Conservation (phyloP, 2,888 invertebrate genomes). For the Troglohyphantes excavatus region DNA sequence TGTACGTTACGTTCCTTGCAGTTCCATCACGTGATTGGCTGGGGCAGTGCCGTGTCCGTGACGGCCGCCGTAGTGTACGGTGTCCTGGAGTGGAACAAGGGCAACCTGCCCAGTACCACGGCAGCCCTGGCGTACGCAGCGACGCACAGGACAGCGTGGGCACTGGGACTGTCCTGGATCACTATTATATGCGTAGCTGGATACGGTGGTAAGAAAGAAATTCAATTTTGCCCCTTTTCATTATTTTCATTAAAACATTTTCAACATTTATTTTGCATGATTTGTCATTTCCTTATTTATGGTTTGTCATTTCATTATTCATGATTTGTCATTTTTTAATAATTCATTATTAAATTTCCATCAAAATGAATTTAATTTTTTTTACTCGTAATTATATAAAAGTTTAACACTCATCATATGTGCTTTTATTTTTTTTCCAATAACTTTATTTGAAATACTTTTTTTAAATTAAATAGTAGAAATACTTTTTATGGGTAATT, state of each 20-base stretch:
- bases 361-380: no score
- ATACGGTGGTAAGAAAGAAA: slow-evolving; percentile 72
- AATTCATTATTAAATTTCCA: no score
- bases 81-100: slow-evolving; percentile 74
- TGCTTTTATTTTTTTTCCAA: no score
- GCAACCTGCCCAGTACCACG: slow-evolving; percentile 51
- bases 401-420: no score
- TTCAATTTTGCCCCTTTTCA: no score
- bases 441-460: no score
- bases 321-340: no score
- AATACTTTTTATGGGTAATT: no score
- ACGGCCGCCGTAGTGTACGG: slow-evolving; percentile 75
- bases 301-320: no score
- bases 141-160: slow-evolving; percentile 76
- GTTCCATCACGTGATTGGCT: slow-evolving; percentile 73
- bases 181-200: slow-evolving; percentile 76
- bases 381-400: no score
- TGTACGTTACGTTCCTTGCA: no score
- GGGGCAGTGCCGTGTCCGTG: slow-evolving; percentile 59
- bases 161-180: slow-evolving; percentile 78
- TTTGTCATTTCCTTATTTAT: neutral
- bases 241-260: neutral
- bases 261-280: neutral
- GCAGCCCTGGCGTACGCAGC: slow-evolving; percentile 74
- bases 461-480: no score